These are phyloP conservation scores for Stratiolaelaps scimitus DNA, from an alignment of 1,140 invertebrate species.

Conservation along the genomic window DNA sequence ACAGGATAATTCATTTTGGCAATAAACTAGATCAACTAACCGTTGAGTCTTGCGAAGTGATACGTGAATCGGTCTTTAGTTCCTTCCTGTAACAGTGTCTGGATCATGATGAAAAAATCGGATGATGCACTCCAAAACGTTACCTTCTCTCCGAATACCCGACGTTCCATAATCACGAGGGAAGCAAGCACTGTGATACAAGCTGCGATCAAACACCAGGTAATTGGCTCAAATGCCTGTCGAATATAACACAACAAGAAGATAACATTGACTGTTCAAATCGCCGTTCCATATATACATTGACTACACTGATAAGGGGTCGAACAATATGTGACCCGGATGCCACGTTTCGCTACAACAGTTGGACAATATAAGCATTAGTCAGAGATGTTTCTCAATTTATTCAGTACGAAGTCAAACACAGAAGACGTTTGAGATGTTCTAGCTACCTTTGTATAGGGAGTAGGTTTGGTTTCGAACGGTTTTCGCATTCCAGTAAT, in stretches of 20 bases:
- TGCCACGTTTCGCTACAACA: no score
- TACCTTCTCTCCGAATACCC: neutral
- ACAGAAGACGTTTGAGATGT: no score
- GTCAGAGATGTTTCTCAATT: no score
- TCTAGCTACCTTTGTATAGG: constrained; percentile 2
- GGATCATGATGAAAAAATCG: constrained; percentile 15
- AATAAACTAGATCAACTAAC: no score
- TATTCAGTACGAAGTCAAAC: no score
- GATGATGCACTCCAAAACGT: neutral
- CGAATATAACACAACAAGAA: no score
- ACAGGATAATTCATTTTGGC: no score
- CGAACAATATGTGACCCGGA: no score
- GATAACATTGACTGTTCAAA: no score
- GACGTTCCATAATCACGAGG: neutral
- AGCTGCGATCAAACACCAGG: constrained; percentile 1
- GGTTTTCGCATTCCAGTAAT: constrained; percentile 11
- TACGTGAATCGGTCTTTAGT: constrained; percentile 1
- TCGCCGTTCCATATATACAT: no score
- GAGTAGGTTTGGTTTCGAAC: constrained; percentile 15
- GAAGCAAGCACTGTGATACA: neutral
- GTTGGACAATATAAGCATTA: no score
- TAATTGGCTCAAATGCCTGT: neutral
- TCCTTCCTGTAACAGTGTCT: constrained; percentile 6
- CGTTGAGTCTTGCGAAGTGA: neutral
- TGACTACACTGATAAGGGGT: no score